Base-by-base conservation (phyloP, 2,113 vertebrate species). In the Antechinus flavipes region DNA sequence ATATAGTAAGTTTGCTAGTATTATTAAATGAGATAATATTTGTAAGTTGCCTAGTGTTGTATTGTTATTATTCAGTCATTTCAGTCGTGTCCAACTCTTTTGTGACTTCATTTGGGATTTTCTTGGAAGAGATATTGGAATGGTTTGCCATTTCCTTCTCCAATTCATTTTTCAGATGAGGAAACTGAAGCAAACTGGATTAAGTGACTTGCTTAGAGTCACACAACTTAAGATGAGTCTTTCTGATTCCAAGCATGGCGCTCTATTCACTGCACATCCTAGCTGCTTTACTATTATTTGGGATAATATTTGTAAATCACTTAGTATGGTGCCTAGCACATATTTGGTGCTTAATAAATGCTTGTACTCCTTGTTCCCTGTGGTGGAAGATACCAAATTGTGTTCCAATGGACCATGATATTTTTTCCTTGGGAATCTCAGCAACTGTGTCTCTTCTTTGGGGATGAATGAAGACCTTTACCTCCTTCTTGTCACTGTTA, bases 281-380 rank as follows among this genome's bases (percentile, higher is more conserved):
- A 68, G 30, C 12, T 68, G 30, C 4, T 30, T 68, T 35, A 68
- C 96, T 93, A 92, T 93, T 91, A 92, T 93, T 91, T 49, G 24
- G 93, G 47, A 91, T 96, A 91, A 47, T 54, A 92, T 22, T 91
- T 30, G 4, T 76, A 68, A 92, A 94, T 19, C 93, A 6, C 54
- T 95, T 96, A 94, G 92, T 50, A 49, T 22, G 91, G 91, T 54
- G 3, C 19, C 35, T 94, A 56, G 54, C 22, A 96, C 53, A 91
- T 23, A 91, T 47, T 52, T 90, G 52, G 23, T 84, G 76, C 10
- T 27, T 50, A 95, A 5, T 55, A 76, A 94, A 84, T 93, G 76
- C 68, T 58, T 58, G 56, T 30, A 30, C 26, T 27, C 68, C n/a
- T 84, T 42, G 19, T 84, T 76, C 16, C 68, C n/a, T n/a, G 16